Evolutionary conservation across 2,888 invertebrate species (phyloP).

Genomic region (Cephus nigrinus): DNA sequence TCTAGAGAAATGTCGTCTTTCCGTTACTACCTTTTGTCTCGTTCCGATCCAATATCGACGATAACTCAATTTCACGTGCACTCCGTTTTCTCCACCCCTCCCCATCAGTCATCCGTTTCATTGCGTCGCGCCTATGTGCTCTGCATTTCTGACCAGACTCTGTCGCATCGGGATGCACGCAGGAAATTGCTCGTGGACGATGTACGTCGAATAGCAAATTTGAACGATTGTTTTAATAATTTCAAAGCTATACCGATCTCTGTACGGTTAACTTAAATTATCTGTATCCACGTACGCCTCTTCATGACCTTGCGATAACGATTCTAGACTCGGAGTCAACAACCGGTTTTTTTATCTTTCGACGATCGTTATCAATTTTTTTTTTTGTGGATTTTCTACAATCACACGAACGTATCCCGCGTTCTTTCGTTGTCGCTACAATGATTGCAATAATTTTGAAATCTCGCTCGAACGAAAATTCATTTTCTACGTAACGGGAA

Average conservation of each 20-base stretch:
- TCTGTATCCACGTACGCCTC: neutral
- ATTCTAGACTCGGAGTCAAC: neutral
- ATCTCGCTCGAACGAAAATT: conserved; percentile 40
- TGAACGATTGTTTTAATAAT: neutral
- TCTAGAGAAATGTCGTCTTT: neutral
- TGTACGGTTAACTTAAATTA: neutral
- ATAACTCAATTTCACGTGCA: conserved; percentile 14
- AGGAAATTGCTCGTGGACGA: neutral
- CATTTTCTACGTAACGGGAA: conserved; percentile 30
- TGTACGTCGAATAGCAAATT: neutral
- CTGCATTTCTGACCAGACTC: neutral
- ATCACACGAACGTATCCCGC: neutral
- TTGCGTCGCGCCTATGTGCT: neutral
- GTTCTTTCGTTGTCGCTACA: neutral
- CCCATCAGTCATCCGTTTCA: conserved; percentile 4
- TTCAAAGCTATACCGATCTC: neutral
- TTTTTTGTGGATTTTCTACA: neutral
- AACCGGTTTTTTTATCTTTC: neutral
- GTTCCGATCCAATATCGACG: conserved; percentile 3
- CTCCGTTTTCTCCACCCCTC: neutral
- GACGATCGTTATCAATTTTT: neutral
- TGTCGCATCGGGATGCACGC: neutral
- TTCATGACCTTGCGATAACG: neutral
- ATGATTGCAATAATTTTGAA: neutral
- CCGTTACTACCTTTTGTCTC: neutral